Evolutionary conservation across 2,888 invertebrate species (phyloP), one percentile per base, ranked within the genome.

Genomic region (Abrostola tripartita): DNA sequence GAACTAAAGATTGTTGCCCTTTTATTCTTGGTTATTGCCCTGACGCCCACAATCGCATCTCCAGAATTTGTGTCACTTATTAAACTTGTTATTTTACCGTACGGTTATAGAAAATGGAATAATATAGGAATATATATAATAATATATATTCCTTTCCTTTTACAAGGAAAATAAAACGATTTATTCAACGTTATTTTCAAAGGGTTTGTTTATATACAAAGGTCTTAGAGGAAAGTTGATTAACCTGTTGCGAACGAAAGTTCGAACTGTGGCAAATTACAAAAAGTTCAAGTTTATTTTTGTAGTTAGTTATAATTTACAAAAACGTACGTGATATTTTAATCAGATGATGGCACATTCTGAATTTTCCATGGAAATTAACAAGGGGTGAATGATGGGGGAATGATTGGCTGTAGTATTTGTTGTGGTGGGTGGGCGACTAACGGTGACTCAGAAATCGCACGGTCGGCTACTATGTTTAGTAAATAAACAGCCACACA

Each of bases 401-500:
- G 42, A 11, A 8, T 0, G 12, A n/a, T 51, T 54, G 54, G 37
- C 35, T 52, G 51, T 47, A 64, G 49, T 63, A 61, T 57, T 60
- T 61, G 10, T 24, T 72, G 7, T 11, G 12, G 8, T 11, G 65
- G 37, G 53, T 71, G 68, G 64, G 65, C 24, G 74, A 55, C 61
- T 63, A 52, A 12, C 8, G 56, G 63, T 78, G 81, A 69, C 61
- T 69, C 73, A 75, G 44, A 52, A 65, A 51, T 67, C 38, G 57
- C 50, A 52, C 61, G 63, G 54, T 61, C 35, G 52, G 60, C 37
- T n/a, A 51, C 52, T 51, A 41, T 72, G 67, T 67, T 76, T 71
- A 54, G 63, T 77, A 68, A 76, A 76, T 76, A 76, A 74, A 74
- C 59, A 68, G 50, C 42, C 36, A 52, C 60, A n/a, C 56, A 52